These are phyloP conservation scores for Hemicordylus capensis DNA, from an alignment of 2,113 vertebrate species.

Conservation along the genomic window DNA sequence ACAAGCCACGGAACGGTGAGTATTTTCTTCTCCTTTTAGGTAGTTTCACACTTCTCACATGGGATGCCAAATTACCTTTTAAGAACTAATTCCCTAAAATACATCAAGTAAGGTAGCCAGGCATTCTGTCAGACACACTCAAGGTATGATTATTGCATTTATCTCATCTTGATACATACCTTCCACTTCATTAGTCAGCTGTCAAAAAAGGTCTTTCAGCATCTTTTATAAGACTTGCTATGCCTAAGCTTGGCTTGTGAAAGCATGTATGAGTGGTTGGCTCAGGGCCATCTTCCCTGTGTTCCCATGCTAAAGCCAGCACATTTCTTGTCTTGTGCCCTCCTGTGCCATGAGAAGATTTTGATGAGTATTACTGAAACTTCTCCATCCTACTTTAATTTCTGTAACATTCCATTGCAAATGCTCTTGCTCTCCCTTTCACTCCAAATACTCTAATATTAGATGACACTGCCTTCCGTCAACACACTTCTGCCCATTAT, in stretches of 20 bases:
- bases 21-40: constrained; percentile 46
- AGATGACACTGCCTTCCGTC: too few relatives aligned
- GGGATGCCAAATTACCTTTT: constrained; percentile 50
- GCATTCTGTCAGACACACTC: constrained; percentile 31
- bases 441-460: not conserved
- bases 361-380: too few relatives aligned
- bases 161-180: constrained; percentile 35
- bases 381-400: not conserved
- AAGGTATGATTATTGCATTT: constrained; percentile 55
- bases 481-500: not conserved
- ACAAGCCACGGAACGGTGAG: constrained; percentile 38
- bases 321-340: constrained; percentile 20
- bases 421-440: too few relatives aligned
- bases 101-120: constrained; percentile 36
- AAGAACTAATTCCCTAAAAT: constrained; percentile 49
- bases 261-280: constrained; percentile 11
- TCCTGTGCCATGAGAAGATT: not conserved
- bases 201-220: constrained; percentile 42
- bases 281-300: constrained; percentile 25
- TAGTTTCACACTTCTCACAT: constrained; percentile 39
- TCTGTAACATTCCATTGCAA: not conserved
- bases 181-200: constrained; percentile 68
- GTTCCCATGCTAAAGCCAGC: constrained; percentile 18
- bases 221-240: constrained; percentile 17
- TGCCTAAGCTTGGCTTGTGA: not conserved